phyloP scores from a whole-genome alignment of 2,888 invertebrate species.

The Platypus cylindrus region DNA sequence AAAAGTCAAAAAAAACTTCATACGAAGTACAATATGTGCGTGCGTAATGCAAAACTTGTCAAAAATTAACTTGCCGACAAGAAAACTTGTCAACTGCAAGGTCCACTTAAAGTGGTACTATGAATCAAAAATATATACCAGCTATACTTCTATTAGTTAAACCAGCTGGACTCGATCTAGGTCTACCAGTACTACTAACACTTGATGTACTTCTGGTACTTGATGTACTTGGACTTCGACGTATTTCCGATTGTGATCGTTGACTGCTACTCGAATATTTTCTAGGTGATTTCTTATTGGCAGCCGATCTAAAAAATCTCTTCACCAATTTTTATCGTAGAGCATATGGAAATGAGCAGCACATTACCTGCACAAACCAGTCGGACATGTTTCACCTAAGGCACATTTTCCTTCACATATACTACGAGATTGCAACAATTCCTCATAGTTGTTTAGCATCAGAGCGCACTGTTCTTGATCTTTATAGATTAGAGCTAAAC shows the following conservation, averaged over 20 bases:
- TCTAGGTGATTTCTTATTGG: constrained; percentile 16
- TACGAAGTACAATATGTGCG: no score
- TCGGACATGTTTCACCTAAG: constrained; percentile 74
- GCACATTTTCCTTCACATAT: constrained; percentile 81
- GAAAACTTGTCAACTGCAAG: no score
- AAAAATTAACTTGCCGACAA: no score
- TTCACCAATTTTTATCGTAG: no score
- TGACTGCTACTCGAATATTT: constrained; percentile 22
- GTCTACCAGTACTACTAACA: constrained; percentile 31
- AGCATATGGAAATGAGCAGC: not conserved
- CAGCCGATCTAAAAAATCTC: constrained; percentile 24
- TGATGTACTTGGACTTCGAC: constrained; percentile 31
- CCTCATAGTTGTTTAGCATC: constrained; percentile 74
- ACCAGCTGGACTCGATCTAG: constrained; percentile 68
- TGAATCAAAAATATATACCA: no score
- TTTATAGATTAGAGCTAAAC: constrained; percentile 55
- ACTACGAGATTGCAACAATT: constrained; percentile 60
- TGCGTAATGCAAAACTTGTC: no score
- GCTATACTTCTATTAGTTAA: constrained; percentile 36
- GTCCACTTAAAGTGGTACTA: no score
- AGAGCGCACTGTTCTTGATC: constrained; percentile 65
- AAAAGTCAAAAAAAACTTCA: no score
- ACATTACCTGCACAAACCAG: constrained; percentile 48
- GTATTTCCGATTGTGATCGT: constrained; percentile 28
- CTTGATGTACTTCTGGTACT: constrained; percentile 22